phyloP scores from a whole-genome alignment of 1,140 invertebrate species.

The Ostrea denselamellosa region DNA sequence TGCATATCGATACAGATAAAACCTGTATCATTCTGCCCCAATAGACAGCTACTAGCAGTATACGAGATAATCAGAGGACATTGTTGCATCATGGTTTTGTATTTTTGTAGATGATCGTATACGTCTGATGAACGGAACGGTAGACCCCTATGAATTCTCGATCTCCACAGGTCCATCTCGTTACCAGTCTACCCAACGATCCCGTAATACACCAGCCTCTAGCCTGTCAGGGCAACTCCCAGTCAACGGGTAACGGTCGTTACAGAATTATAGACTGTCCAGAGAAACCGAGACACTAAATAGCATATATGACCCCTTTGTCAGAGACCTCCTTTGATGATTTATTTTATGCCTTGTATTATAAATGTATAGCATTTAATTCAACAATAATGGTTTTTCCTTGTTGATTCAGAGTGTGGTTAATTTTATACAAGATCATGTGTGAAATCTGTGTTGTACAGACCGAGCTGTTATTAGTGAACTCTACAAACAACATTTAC shows the following conservation, averaged over 20 bases:
- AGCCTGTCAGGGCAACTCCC: slow-evolving; percentile 55
- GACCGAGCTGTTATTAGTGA: neutral
- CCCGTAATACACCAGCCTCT: slow-evolving; percentile 70
- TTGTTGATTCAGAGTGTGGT: neutral
- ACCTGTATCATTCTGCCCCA: too few relatives aligned
- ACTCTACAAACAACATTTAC: neutral
- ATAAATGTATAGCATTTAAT: neutral
- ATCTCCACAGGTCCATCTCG: slow-evolving; percentile 69
- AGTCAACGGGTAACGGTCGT: neutral
- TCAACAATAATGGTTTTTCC: neutral
- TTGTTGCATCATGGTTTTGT: slow-evolving; percentile 13
- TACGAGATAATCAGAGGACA: too few relatives aligned
- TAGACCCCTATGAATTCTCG: slow-evolving; percentile 71
- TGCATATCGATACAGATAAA: too few relatives aligned
- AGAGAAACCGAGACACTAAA: neutral
- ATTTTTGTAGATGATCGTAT: slow-evolving; percentile 68
- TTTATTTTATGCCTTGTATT: neutral
- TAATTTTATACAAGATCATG: slow-evolving; percentile 9
- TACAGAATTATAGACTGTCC: neutral
- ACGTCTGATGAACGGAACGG: slow-evolving; percentile 60
- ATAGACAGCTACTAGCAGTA: too few relatives aligned
- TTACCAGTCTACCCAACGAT: slow-evolving; percentile 71
- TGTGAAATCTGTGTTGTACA: neutral
- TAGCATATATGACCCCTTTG: neutral
- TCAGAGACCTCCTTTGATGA: neutral